A percentile compares a stretch with the other conserved stretches of the same genome.
phyloP scores from a whole-genome alignment of 2,888 invertebrate genomes.

The Mylabris sibirica region DNA sequence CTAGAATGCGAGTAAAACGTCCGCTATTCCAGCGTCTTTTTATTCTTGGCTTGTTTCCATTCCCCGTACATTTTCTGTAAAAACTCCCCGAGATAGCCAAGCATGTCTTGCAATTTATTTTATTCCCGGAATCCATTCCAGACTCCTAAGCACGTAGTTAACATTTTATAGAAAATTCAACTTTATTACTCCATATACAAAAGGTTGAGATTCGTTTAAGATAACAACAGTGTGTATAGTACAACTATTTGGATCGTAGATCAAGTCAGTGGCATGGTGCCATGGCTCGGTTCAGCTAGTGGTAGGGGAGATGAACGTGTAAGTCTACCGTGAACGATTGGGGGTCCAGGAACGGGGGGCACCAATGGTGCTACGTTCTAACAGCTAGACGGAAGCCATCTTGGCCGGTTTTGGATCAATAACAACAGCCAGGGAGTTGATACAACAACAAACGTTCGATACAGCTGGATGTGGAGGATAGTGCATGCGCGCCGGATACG shows the following conservation, averaged over 20 bases:
- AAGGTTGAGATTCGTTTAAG: slow-evolving; percentile 38
- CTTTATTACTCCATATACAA: slow-evolving; percentile 23
- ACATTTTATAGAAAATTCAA: slow-evolving; percentile 26
- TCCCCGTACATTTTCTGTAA: slow-evolving; percentile 23
- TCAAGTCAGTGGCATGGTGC: slow-evolving; percentile 47
- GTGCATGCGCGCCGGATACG: slow-evolving; percentile 28
- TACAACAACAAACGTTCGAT: slow-evolving; percentile 51
- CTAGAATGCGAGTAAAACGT: slow-evolving; percentile 22
- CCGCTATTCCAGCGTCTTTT: slow-evolving; percentile 36
- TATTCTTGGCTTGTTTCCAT: slow-evolving; percentile 36
- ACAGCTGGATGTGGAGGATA: slow-evolving; percentile 44
- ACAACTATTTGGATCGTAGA: slow-evolving; percentile 54
- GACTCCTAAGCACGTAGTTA: slow-evolving; percentile 57
- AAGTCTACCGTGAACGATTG: slow-evolving; percentile 50
- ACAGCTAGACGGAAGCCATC: slow-evolving; percentile 58
- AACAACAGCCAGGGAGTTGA: slow-evolving; percentile 50
- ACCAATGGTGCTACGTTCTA: slow-evolving; percentile 55
- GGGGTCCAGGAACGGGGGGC: slow-evolving; percentile 50
- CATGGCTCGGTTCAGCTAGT: slow-evolving; percentile 31
- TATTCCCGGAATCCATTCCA: slow-evolving; percentile 61
- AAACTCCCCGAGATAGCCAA: slow-evolving; percentile 53
- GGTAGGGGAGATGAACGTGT: slow-evolving; percentile 39
- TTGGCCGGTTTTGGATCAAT: slow-evolving; percentile 56
- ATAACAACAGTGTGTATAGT: slow-evolving; percentile 36
- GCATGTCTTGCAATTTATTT: slow-evolving; percentile 60